phyloP scores from a whole-genome alignment of 2,113 vertebrate species.

The Xyliphius kryptos region DNA sequence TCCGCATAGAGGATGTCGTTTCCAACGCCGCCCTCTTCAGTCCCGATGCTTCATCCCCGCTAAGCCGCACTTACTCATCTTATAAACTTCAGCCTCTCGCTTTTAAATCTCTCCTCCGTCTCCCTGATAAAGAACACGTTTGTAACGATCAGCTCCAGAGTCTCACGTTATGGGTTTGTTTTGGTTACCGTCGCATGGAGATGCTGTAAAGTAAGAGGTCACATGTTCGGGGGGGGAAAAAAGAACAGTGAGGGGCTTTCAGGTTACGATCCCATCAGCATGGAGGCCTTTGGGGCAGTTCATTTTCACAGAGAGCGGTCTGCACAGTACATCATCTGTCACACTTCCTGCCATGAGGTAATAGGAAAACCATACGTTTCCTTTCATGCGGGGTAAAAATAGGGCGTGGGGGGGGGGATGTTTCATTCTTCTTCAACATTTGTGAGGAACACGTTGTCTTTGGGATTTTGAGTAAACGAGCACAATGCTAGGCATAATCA shows the following conservation, averaged over 20 bases:
- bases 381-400: conserved; percentile 1
- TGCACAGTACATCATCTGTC: conserved; percentile 32
- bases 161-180: too few species aligned
- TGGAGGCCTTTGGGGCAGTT: conserved; percentile 21
- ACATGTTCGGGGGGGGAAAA: conserved; percentile 37
- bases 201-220: neutral
- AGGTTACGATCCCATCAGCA: conserved; percentile 28
- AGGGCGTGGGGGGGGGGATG: neutral
- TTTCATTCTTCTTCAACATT: neutral
- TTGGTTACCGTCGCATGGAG: neutral
- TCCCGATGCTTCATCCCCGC: too few species aligned
- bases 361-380: conserved; percentile 45
- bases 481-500: too few species aligned
- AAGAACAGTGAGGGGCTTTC: conserved; percentile 19
- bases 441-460: too few species aligned
- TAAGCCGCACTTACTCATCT: too few species aligned
- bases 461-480: too few species aligned
- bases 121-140: neutral
- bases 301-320: conserved; percentile 39
- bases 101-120: conserved; percentile 32
- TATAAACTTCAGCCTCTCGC: too few species aligned
- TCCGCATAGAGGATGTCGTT: too few species aligned
- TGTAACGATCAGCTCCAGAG: too few species aligned
- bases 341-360: conserved; percentile 24
- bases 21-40: too few species aligned